Evolutionary conservation across 2,797 vertebrate genomes (phyloP).

Genomic region (Microctenopoma lineatum): DNA sequence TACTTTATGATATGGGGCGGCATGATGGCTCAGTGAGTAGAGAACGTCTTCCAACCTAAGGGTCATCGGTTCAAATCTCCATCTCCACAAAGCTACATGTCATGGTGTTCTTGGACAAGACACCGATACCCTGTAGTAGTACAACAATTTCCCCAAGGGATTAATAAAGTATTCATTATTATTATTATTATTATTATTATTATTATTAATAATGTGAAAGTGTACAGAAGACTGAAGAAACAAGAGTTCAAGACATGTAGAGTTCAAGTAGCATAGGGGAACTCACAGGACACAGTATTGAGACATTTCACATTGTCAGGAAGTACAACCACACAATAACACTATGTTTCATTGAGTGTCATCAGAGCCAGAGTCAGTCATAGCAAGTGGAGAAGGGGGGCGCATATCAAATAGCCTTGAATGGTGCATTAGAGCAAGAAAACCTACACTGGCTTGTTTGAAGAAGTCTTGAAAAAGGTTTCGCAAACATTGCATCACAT

Average conservation of each 20-base stretch:
- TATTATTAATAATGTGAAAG: background rate
- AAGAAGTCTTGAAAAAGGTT: slow-evolving; percentile 64
- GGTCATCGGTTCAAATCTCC: too few species aligned
- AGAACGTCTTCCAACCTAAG: too few species aligned
- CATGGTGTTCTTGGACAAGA: too few species aligned
- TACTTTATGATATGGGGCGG: too few species aligned
- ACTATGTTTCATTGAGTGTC: slow-evolving; percentile 58
- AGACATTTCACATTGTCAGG: slow-evolving; percentile 14
- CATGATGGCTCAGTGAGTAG: too few species aligned
- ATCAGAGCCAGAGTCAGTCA: slow-evolving; percentile 53
- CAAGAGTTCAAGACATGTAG: background rate
- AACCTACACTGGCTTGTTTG: slow-evolving; percentile 52
- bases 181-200: too few species aligned
- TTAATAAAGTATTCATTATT: too few species aligned
- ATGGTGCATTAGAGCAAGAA: slow-evolving; percentile 50
- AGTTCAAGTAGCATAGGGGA: background rate
- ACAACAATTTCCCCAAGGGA: too few species aligned
- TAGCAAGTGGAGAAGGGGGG: background rate
- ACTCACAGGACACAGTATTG: background rate
- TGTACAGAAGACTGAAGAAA: background rate
- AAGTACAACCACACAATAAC: slow-evolving; percentile 27
- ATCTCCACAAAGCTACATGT: too few species aligned
- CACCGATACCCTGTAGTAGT: too few species aligned
- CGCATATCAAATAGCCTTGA: slow-evolving; percentile 48
- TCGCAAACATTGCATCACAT: slow-evolving; percentile 73